phyloP scores from a whole-genome alignment of 1,140 invertebrate genomes.

The Glossosoma conforme region DNA sequence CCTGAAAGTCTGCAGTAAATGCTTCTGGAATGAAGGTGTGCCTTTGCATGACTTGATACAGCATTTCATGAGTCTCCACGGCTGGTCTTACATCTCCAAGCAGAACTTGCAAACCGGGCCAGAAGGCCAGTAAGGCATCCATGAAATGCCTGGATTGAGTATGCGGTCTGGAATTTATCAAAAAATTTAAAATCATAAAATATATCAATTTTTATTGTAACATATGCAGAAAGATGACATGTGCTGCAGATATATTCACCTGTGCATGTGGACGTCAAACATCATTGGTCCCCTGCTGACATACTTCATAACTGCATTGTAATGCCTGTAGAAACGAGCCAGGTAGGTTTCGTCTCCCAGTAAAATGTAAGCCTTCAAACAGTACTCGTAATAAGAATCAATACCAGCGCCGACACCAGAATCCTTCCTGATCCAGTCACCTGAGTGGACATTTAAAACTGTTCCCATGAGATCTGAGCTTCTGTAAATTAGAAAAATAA shows the following conservation, averaged over 20 bases:
- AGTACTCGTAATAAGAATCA: conserved; percentile 98
- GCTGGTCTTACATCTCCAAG: conserved; percentile 91
- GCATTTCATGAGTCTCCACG: conserved; percentile 95
- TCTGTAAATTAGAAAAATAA: no score
- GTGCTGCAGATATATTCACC: conserved; percentile 32
- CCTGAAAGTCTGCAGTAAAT: conserved; percentile 90
- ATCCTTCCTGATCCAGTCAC: conserved; percentile 94
- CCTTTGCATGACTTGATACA: conserved; percentile 93
- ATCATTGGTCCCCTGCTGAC: conserved; percentile 92
- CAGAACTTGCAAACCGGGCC: conserved; percentile 91
- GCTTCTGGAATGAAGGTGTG: conserved; percentile 98
- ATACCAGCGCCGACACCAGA: conserved; percentile 98
- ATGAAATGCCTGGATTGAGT: conserved; percentile 96
- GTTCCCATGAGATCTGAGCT: conserved; percentile 91
- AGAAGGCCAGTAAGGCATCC: conserved; percentile 96
- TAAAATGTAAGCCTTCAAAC: conserved; percentile 86
- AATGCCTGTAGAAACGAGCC: conserved; percentile 91
- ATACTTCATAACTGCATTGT: conserved; percentile 98
- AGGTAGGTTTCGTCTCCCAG: conserved; percentile 87
- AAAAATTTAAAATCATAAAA: no score
- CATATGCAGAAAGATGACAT: not conserved
- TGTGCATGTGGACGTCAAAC: conserved; percentile 97
- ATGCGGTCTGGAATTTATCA: conserved; percentile 61
- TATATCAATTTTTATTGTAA: not conserved
- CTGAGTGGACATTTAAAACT: conserved; percentile 92